Base-by-base conservation (phyloP, 2,888 invertebrate genomes). In the Pyrocoelia pectoralis region DNA sequence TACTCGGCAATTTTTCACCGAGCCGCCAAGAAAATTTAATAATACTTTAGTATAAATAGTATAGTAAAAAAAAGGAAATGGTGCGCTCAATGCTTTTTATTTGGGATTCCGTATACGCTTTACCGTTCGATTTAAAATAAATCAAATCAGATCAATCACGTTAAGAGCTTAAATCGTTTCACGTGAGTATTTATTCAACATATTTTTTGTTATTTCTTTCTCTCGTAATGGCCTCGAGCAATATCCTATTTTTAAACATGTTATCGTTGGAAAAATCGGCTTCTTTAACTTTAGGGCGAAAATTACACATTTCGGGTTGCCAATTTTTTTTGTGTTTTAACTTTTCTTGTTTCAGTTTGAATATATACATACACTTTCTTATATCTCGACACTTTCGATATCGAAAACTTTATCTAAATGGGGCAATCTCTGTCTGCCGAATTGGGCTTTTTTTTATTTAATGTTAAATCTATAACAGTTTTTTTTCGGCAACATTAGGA, bases 71-170 rank as follows among this genome's bases (percentile, higher is more conserved):
- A 38, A 60, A 46, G 49, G 24, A 28, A 40, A 40, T 51, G 33
- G 24, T 48, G 54, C 60, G 43, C 49, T 50, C 53, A 18, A 51
- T 57, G 18, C 60, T 60, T 60, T 60, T 60, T 54, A 60, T 60
- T 60, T 15, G 54, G 48, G 52, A 50, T 38, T 49, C 46, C 19
- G 17, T 46, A 17, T 24, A 24, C 24, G 6, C 49, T 59, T 53
- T 52, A 33, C 19, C 10, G 40, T 50, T 12, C 14, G 43, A 15
- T 38, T 38, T 28, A 54, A 60, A 60, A 29, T n/a, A 28, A 41
- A 38, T 33, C 33, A 28, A 54, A 14, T 38, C 18, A 6, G 53
- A 52, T 52, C 59, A 59, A 53, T 53, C 28, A 29, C 18, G 19
- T 53, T 53, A 24, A 49, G 49, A 17, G 24, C 50, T 33, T n/a